Evolutionary conservation across 2,888 invertebrate genomes (phyloP), one percentile per base, ranked within the genome.

Genomic region (Hemithea aestivaria): DNA sequence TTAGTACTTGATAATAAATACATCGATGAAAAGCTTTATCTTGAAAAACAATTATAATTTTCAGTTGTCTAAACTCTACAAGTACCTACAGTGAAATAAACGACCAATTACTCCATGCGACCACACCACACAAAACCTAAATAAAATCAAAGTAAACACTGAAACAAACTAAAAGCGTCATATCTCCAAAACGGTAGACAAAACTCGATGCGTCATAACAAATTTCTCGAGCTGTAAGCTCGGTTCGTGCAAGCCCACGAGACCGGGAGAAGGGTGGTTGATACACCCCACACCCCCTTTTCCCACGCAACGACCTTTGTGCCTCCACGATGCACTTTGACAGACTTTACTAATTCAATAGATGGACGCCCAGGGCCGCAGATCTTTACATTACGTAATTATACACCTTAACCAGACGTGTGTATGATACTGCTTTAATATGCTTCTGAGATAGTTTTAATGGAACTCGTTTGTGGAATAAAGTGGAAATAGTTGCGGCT

Each of bases 241-340:
- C 71, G 72, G 66, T 75, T 72, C 70, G 72, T 70, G 72, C 72
- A 73, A 68, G 64, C 81, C 79, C 79, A 66, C 62, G 75, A 62
- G 75, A 71, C 67, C 54, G 54, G 40, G 33, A 48, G 42, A 37
- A 41, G 49, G 55, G 45, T 53, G 37, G 50, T 51, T 53, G 51
- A 10, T 50, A 48, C 47, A 58, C 61, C 61, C 45, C 59, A 56
- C 54, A 16, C 45, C 73, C 67, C 66, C 56, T 55, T 65, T 79
- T 82, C 83, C 85, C 85, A 85, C 85, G 85, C 85, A 85, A 85
- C 84, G 85, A 85, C 85, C 84, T 84, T 84, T 85, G 84, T 81
- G 84, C 82, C 78, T 77, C 81, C 59, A 69, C 83, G 75, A 79
- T 84, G 84, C 82, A 84, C 84, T 84, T 83, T 84, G 84, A 83